Evolutionary conservation across 2,888 invertebrate genomes (phyloP).

Genomic region (Mythimna lalbum): DNA sequence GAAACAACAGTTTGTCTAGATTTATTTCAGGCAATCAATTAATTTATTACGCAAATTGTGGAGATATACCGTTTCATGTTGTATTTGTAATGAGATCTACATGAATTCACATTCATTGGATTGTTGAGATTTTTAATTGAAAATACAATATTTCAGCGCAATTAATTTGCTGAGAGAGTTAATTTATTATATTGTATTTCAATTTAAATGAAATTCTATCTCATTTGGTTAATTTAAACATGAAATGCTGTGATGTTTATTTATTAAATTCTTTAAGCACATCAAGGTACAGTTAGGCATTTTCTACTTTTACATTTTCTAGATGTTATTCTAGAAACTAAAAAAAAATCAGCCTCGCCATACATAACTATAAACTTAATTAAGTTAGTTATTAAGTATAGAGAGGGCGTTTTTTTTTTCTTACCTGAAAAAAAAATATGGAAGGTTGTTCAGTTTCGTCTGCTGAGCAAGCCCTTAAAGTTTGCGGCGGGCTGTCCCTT

Average conservation of each 20-base stretch:
- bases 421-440: too few relatives aligned
- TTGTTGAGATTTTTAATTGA: constrained; percentile 28
- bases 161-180: constrained; percentile 12
- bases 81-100: constrained; percentile 17
- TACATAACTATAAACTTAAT: too few relatives aligned
- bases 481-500: too few relatives aligned
- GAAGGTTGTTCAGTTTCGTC: too few relatives aligned
- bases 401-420: too few relatives aligned
- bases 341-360: too few relatives aligned
- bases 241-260: constrained; percentile 7
- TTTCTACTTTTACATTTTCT: too few relatives aligned
- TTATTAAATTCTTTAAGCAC: too few relatives aligned
- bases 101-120: constrained; percentile 34
- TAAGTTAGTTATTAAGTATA: too few relatives aligned
- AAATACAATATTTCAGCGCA: constrained; percentile 24
- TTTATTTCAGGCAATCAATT: constrained; percentile 14
- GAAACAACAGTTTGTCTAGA: constrained; percentile 27
- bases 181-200: constrained; percentile 5
- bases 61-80: constrained; percentile 18
- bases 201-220: constrained; percentile 18
- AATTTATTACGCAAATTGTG: constrained; percentile 23
- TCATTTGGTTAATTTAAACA: neutral
- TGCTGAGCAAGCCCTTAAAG: too few relatives aligned
- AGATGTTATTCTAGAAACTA: too few relatives aligned
- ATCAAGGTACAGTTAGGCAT: too few relatives aligned